Percentiles rank a stretch among this genome's conserved stretches.
Conservation (phyloP, 1,140 invertebrate genomes). For the Camponotus vicinus region DNA sequence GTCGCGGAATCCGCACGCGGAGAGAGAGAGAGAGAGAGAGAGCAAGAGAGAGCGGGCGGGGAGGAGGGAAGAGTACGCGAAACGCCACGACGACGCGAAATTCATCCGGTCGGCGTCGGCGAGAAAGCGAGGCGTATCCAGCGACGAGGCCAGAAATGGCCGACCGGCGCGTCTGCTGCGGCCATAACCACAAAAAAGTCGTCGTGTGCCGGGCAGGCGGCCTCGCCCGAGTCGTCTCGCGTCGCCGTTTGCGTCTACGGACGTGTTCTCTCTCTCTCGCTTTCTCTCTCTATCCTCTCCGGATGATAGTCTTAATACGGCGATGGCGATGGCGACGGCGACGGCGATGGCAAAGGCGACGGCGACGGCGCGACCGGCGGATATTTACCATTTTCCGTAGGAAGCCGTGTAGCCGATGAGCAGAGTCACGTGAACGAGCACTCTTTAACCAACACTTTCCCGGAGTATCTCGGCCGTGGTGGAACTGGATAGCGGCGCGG, state of each 20-base stretch:
- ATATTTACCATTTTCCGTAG: slow-evolving; percentile 75
- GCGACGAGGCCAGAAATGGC: slow-evolving; percentile 81
- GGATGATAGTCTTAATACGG: background rate
- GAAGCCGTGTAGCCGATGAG: slow-evolving; percentile 64
- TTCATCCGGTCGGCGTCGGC: background rate
- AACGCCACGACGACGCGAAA: slow-evolving; percentile 4
- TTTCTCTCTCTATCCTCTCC: background rate
- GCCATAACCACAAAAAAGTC: slow-evolving; percentile 75
- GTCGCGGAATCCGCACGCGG: slow-evolving; percentile 6
- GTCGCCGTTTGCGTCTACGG: background rate
- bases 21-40: too few species aligned
- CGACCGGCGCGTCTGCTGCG: slow-evolving; percentile 81
- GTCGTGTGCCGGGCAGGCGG: slow-evolving; percentile 19
- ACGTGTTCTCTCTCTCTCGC: background rate
- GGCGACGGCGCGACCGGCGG: background rate
- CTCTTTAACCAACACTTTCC: slow-evolving; percentile 74
- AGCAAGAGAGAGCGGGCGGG: too few species aligned
- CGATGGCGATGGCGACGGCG: background rate
- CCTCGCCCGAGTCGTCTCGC: slow-evolving; percentile 16
- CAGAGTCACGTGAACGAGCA: slow-evolving; percentile 71
- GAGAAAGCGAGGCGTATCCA: slow-evolving; percentile 62
- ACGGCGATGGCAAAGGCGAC: too few species aligned
- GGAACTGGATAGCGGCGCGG: slow-evolving; percentile 70
- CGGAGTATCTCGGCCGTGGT: slow-evolving; percentile 66
- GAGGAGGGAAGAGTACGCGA: too few species aligned